Conservation (phyloP, 92 coral and sea anemone genomes). For the Palythoa grandis region DNA sequence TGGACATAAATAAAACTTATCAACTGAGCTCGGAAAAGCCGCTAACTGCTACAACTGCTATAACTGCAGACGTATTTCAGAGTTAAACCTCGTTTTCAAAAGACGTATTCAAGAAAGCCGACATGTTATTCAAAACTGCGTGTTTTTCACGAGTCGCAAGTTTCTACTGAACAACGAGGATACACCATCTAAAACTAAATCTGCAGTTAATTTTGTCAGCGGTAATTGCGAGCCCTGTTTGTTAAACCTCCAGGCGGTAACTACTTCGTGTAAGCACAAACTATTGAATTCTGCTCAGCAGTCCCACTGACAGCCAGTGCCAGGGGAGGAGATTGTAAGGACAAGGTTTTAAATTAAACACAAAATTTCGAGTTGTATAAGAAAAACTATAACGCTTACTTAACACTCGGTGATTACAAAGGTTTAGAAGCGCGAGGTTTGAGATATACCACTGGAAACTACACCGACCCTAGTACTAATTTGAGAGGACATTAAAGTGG, state of each 20-base stretch:
- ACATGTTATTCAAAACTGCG: no score
- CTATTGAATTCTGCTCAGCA: slow-evolving; percentile 32
- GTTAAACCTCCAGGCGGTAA: background rate
- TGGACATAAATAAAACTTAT: background rate
- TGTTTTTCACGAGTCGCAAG: background rate
- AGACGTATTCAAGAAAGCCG: no score
- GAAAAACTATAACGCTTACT: background rate
- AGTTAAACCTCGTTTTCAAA: no score
- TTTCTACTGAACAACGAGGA: background rate
- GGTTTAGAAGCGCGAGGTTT: no score
- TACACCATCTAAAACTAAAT: no score
- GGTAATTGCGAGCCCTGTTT: background rate
- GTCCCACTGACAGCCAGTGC: slow-evolving; percentile 41
- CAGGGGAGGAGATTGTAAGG: slow-evolving; percentile 1
- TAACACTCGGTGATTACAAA: background rate
- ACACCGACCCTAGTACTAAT: no score
- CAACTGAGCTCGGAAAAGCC: background rate
- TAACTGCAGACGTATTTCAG: background rate
- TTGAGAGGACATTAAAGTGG: no score
- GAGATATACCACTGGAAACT: no score
- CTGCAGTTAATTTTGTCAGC: background rate
- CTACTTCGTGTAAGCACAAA: background rate
- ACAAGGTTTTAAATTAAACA: background rate
- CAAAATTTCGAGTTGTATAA: background rate
- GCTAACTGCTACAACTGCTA: background rate